Evolutionary conservation across 2,113 vertebrate genomes (phyloP).

Genomic region (Ceyx margarethae): DNA sequence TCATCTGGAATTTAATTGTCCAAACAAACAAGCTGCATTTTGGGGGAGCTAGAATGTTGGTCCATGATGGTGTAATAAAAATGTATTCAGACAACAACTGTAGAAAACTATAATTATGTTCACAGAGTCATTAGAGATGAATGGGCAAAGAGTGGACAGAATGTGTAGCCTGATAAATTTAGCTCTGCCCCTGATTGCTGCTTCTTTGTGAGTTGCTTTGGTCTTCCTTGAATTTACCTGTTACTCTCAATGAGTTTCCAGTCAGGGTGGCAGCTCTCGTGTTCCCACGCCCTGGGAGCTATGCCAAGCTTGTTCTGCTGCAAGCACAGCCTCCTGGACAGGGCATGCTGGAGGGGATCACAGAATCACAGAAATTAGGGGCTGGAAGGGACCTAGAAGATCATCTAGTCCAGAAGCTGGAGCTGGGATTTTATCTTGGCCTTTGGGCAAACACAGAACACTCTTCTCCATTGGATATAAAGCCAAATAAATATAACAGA

Average conservation of each 20-base stretch:
- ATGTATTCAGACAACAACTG: not conserved
- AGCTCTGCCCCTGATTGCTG: not conserved
- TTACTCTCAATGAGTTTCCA: conserved; percentile 5
- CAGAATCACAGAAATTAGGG: no score
- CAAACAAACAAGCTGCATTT: not conserved
- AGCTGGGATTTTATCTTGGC: not conserved
- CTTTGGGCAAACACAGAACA: not conserved
- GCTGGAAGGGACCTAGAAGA: no score
- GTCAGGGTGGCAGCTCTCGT: not conserved
- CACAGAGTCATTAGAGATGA: not conserved
- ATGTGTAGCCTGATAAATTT: conserved; percentile 32
- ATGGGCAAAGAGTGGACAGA: conserved; percentile 27
- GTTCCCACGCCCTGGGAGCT: not conserved
- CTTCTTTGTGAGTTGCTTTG: conserved; percentile 20
- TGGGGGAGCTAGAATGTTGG: not conserved
- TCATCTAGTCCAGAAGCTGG: not conserved
- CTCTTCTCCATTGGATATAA: not conserved
- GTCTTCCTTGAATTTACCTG: conserved; percentile 1
- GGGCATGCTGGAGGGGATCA: not conserved
- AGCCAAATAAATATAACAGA: not conserved
- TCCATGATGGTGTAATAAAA: not conserved
- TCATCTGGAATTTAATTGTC: not conserved
- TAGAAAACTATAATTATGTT: conserved; percentile 32
- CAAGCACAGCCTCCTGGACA: not conserved
- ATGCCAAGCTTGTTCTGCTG: not conserved